Evolutionary conservation across 2,797 vertebrate genomes (phyloP).

Genomic region (Protonibea diacanthus): DNA sequence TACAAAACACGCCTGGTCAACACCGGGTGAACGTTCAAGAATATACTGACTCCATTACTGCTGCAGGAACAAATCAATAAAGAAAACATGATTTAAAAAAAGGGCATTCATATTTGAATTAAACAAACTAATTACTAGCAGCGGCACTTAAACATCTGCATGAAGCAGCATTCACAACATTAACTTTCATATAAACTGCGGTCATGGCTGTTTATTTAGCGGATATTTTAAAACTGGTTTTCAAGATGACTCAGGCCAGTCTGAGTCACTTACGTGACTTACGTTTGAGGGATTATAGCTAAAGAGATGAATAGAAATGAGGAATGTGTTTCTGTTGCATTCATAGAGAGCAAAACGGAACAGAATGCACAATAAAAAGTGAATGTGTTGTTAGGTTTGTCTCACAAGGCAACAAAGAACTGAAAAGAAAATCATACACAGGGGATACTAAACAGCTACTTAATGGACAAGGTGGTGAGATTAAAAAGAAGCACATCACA

Average conservation of each 20-base stretch:
- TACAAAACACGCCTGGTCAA: slow-evolving; percentile 24
- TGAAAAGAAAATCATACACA: neutral
- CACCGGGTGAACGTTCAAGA: neutral
- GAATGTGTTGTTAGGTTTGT: too few species aligned
- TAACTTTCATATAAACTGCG: slow-evolving; percentile 17
- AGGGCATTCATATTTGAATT: neutral
- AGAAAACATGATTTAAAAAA: too few species aligned
- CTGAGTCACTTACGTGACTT: slow-evolving; percentile 19
- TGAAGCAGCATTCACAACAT: neutral
- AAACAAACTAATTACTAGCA: slow-evolving; percentile 10
- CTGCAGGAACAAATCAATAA: neutral
- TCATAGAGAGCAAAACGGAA: neutral
- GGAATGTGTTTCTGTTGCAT: neutral
- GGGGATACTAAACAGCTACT: too few species aligned
- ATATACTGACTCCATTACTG: neutral
- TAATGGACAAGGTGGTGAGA: too few species aligned
- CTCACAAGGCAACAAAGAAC: neutral
- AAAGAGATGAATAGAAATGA: slow-evolving; percentile 11
- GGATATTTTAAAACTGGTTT: slow-evolving; percentile 33
- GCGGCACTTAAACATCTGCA: neutral
- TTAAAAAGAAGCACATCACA: too few species aligned
- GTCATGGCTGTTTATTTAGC: slow-evolving; percentile 34
- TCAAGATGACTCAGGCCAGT: slow-evolving; percentile 35
- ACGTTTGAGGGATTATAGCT: slow-evolving; percentile 19
- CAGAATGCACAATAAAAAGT: neutral